Evolutionary conservation across 2,113 vertebrate genomes (phyloP).

Genomic region (Monarcha castaneiventris): DNA sequence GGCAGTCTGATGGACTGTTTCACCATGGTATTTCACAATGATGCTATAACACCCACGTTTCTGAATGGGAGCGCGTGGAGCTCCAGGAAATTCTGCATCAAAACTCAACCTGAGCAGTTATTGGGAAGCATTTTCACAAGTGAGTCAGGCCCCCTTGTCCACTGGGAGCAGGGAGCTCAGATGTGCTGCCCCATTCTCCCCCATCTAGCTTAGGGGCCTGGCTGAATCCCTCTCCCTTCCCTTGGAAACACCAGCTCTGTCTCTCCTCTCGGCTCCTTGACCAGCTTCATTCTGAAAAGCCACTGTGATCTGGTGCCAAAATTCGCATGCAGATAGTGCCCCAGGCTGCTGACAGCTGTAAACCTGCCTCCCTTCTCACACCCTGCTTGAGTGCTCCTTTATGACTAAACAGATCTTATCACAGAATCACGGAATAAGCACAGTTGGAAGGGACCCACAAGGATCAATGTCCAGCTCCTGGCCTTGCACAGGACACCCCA

Average conservation of each 20-base stretch:
- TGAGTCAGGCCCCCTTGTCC: background rate
- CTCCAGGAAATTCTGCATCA: background rate
- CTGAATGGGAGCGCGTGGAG: rapidly evolving
- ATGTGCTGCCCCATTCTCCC: background rate
- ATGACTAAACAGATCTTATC: background rate
- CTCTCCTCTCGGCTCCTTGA: background rate
- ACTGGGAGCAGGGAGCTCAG: background rate
- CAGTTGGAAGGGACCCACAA: background rate
- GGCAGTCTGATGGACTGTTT: background rate
- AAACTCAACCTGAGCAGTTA: background rate
- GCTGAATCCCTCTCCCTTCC: background rate
- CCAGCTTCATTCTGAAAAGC: background rate
- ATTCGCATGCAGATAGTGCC: background rate
- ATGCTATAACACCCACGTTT: background rate
- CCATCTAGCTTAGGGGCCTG: rapidly evolving
- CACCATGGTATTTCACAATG: background rate
- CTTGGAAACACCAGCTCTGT: background rate
- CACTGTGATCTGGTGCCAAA: background rate
- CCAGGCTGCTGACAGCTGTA: background rate
- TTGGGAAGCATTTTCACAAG: background rate
- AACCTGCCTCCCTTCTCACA: background rate
- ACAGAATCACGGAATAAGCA: background rate
- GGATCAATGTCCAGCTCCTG: background rate
- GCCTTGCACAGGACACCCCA: background rate
- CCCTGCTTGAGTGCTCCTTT: background rate